These are phyloP conservation scores for Lordiphosa andalusiaca DNA, from an alignment of 2,888 invertebrate species.

Conservation along the genomic window DNA sequence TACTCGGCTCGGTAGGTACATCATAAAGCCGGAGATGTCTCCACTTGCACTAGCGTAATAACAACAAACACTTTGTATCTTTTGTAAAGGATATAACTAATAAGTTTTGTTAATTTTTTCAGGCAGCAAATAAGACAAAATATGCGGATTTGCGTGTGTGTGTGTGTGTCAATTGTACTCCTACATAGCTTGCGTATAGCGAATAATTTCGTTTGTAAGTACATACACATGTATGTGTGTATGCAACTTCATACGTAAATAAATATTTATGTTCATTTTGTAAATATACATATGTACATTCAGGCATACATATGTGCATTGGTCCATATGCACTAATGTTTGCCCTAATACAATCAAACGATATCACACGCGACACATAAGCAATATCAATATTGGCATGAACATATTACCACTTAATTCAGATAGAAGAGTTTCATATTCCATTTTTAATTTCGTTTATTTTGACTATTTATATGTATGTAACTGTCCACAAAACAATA, in stretches of 20 bases:
- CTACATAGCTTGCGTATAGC: too few species aligned
- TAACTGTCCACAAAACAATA: conserved; percentile 40
- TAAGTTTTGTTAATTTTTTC: neutral
- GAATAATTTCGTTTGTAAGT: conserved; percentile 11
- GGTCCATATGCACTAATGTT: conserved; percentile 14
- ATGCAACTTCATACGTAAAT: conserved; percentile 26
- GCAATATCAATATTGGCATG: neutral
- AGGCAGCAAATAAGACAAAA: conserved; percentile 1
- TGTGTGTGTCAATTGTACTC: conserved; percentile 21
- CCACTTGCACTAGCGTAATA: neutral
- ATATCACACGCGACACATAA: conserved; percentile 1
- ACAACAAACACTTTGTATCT: too few species aligned
- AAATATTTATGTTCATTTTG: conserved; percentile 11
- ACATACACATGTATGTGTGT: conserved; percentile 10
- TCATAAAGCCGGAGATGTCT: too few species aligned
- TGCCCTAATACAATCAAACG: conserved; percentile 14
- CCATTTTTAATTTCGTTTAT: conserved; percentile 50
- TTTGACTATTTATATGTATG: conserved; percentile 47
- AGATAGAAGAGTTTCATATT: conserved; percentile 52
- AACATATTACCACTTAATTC: conserved; percentile 55
- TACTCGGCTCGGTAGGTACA: too few species aligned
- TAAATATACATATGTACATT: conserved; percentile 9
- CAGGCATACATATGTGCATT: conserved; percentile 6
- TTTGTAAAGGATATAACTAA: neutral
- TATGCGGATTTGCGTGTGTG: conserved; percentile 18